Conservation (phyloP, 2,113 vertebrate genomes). For the Zootoca vivipara region DNA sequence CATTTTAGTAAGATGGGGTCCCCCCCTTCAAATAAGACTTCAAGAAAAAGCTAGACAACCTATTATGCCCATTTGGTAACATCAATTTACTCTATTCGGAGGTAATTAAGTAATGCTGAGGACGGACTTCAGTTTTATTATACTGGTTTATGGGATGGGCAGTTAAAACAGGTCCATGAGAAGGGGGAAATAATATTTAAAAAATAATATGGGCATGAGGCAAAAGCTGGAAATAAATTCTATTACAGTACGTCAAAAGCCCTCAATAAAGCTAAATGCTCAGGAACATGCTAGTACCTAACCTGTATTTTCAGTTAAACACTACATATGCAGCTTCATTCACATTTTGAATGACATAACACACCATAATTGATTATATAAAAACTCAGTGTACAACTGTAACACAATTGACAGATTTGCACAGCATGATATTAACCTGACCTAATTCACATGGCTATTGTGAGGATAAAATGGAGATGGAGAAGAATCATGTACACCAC, state of each 20-base stretch:
- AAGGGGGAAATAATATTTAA: not conserved
- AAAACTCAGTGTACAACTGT: not conserved
- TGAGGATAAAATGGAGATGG: too few species aligned
- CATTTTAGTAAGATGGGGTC: not conserved
- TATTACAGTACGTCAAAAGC: not conserved
- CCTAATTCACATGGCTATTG: too few species aligned
- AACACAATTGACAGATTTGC: not conserved
- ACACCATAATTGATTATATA: not conserved
- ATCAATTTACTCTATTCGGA: not conserved
- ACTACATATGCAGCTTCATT: not conserved
- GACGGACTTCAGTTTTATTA: not conserved
- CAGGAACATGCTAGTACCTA: not conserved
- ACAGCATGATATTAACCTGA: not conserved
- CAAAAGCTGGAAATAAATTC: not conserved
- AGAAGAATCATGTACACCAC: too few species aligned
- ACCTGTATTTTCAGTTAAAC: not conserved
- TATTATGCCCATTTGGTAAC: not conserved
- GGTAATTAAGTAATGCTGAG: not conserved
- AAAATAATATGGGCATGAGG: not conserved
- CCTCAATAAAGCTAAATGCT: not conserved
- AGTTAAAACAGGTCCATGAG: not conserved
- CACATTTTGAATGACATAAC: not conserved
- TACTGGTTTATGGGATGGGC: not conserved
- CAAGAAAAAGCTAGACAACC: not conserved
- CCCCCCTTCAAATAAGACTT: not conserved